phyloP scores from a whole-genome alignment of 2,888 invertebrate genomes.

The Polydesmus complanatus region DNA sequence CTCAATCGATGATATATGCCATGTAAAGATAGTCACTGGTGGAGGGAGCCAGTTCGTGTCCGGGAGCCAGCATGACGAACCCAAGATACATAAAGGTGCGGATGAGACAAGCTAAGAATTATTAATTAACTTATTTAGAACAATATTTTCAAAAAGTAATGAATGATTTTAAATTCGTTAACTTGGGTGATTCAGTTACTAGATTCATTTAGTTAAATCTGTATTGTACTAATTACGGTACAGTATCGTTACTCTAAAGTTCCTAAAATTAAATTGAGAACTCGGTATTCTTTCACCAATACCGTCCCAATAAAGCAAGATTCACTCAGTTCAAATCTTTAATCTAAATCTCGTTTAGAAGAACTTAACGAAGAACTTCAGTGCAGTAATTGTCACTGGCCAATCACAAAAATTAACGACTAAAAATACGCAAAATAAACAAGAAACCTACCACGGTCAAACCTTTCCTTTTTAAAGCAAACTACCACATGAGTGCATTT shows the following conservation, averaged over 20 bases:
- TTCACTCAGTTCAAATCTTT: no score
- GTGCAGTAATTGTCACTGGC: no score
- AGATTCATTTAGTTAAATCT: background rate
- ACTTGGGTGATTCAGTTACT: no score
- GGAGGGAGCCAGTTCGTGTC: constrained; percentile 57
- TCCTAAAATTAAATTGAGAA: no score
- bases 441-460: constrained; percentile 50
- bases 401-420: no score
- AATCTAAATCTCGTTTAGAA: no score
- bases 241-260: no score
- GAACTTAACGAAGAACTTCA: no score
- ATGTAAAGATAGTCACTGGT: constrained; percentile 49
- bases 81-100: constrained; percentile 96
- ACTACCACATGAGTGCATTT: constrained; percentile 64
- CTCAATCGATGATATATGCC: constrained; percentile 34
- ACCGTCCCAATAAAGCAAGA: no score
- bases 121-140: no score
- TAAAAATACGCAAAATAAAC: no score
- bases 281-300: no score
- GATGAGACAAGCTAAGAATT: constrained; percentile 63
- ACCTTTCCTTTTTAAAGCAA: constrained; percentile 66
- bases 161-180: constrained; percentile 6
- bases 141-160: constrained; percentile 22
- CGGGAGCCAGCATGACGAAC: constrained; percentile 73
- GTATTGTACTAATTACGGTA: background rate